Base-by-base conservation (phyloP, 1,140 invertebrate species). In the Pomacea maculata region DNA sequence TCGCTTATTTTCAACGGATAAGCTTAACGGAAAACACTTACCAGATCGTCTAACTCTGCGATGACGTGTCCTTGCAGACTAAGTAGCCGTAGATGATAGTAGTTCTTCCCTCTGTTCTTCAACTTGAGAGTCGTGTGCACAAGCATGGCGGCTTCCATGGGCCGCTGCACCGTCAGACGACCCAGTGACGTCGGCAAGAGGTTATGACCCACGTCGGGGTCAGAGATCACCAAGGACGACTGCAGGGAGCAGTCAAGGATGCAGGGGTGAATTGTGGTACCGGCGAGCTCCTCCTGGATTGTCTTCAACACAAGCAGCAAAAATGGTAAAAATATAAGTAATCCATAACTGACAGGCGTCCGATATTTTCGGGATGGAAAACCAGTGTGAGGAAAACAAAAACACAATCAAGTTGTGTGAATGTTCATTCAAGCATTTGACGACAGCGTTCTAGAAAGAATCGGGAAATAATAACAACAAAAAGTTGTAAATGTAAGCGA, bases 231-330 rank as follows among this genome's bases (percentile, higher is more conserved):
- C 0, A 75, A 21, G 7, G 81, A 79, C 14, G 83, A 85, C 74
- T 88, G 86, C 5, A 87, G 54, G 78, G 86, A 80, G 19, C 82
- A 84, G 82, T 86, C 86, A 7, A 87, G 79, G n/a, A 87, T 78
- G 19, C 83, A 81, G 34, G 86, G 87, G 74, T 87, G 87, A 17
- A 88, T 72, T 45, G 80, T 80, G 17, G 86, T 88, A 10, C 25
- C 64, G 12, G 79, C 57, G 21, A 84, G 80, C 63, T 87, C 84
- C 52, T 77, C 45, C 12, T 79, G 65, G 14, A 88, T 70, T 9
- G 34, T 17, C 3, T 85, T 4, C 57, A 61, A 4, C 11, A 61
- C 4, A 61, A 61, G 57, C 57, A 17, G 11, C 34, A 45, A 45
- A 45, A 6, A 45, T 4, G 34, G 34, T 45, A 45, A 6, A 45